Conservation (phyloP, 2,113 vertebrate species). For the Ceyx margarethae region DNA sequence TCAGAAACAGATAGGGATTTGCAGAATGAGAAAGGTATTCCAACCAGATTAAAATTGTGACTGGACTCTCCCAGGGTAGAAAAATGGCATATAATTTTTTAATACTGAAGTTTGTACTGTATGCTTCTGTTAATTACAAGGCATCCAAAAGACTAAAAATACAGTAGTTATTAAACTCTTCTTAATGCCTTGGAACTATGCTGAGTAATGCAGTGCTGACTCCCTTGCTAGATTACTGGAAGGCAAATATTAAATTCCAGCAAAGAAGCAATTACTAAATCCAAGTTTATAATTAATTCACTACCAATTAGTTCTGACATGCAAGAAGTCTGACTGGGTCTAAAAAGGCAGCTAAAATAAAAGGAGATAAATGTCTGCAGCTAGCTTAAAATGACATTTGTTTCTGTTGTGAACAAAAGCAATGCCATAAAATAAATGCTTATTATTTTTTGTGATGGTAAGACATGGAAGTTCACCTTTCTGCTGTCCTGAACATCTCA, state of each 20-base stretch:
- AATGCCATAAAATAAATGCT: not conserved
- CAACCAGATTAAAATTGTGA: not conserved
- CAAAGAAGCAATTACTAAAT: slow-evolving; percentile 37
- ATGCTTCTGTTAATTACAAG: not conserved
- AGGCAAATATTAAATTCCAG: slow-evolving; percentile 46
- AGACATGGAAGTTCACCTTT: not conserved
- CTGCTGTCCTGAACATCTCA: not conserved
- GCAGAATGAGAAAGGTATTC: not conserved
- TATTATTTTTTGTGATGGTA: not conserved
- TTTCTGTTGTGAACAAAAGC: not conserved
- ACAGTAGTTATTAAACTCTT: not conserved
- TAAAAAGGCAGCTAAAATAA: not conserved
- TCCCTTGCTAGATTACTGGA: slow-evolving; percentile 6
- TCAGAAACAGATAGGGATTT: not conserved
- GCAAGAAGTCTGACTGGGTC: accelerated
- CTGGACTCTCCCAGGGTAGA: not conserved
- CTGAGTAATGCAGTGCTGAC: not conserved
- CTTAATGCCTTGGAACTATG: not conserved
- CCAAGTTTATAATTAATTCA: slow-evolving; percentile 41
- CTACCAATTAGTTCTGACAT: not conserved
- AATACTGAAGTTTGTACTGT: not conserved
- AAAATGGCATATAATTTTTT: not conserved
- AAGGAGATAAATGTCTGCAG: not conserved
- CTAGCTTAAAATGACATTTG: not conserved
- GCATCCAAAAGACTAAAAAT: not conserved